These are phyloP conservation scores for Dromius quadrimaculatus DNA, from an alignment of 2,888 invertebrate genomes.

Conservation along the genomic window DNA sequence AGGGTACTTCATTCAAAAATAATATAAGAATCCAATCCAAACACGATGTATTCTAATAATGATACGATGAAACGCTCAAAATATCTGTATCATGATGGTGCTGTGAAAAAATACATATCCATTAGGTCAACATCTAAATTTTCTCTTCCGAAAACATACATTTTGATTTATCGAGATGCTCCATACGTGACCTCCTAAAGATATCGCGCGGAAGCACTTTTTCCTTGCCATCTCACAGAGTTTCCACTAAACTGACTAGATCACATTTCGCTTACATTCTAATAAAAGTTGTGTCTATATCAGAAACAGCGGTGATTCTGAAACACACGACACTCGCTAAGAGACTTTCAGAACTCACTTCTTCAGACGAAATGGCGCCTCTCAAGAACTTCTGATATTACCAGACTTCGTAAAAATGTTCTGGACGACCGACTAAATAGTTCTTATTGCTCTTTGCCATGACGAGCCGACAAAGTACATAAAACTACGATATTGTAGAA, in stretches of 20 bases:
- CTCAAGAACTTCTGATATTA: constrained; percentile 47
- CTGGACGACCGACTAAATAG: constrained; percentile 30
- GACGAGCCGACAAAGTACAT: constrained; percentile 38
- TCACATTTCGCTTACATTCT: constrained; percentile 46
- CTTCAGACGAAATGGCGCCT: constrained; percentile 38
- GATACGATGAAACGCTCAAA: too few species aligned
- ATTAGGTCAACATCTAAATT: constrained; percentile 35
- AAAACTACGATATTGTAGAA: constrained; percentile 35
- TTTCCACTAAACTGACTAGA: constrained; percentile 48
- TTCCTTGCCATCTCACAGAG: constrained; percentile 27
- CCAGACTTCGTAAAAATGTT: constrained; percentile 47
- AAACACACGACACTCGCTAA: constrained; percentile 29
- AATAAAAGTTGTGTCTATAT: constrained; percentile 48
- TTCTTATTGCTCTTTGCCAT: constrained; percentile 42
- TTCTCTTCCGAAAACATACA: constrained; percentile 30
- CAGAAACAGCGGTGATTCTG: constrained; percentile 30
- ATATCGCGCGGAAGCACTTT: constrained; percentile 39
- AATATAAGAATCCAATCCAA: too few species aligned
- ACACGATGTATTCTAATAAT: too few species aligned
- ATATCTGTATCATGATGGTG: constrained; percentile 5
- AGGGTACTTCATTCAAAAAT: too few species aligned
- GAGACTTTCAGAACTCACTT: constrained; percentile 38
- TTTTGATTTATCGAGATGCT: constrained; percentile 39
- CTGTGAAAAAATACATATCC: constrained; percentile 34
- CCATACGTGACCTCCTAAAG: constrained; percentile 36